phyloP scores from a whole-genome alignment of 2,113 vertebrate species.

The Salvelinus namaycush region DNA sequence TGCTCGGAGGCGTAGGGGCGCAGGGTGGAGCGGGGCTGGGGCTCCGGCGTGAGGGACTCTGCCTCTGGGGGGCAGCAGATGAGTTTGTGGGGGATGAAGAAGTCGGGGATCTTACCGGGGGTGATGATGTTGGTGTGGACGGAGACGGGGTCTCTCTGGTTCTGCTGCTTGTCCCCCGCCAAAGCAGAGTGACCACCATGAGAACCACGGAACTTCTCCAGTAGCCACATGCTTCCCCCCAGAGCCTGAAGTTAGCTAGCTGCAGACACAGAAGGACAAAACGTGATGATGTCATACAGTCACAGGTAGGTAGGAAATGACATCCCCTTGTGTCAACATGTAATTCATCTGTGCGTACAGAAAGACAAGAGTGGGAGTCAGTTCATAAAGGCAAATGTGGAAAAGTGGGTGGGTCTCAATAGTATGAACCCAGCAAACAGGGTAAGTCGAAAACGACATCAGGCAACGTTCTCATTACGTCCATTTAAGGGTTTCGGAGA shows the following conservation, averaged over 20 bases:
- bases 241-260: constrained; percentile 43
- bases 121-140: constrained; percentile 94
- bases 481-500: too few relatives aligned
- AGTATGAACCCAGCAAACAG: too few relatives aligned
- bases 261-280: constrained; percentile 11
- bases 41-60: constrained; percentile 68
- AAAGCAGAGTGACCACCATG: constrained; percentile 73
- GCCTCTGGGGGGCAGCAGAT: constrained; percentile 79
- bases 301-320: too few relatives aligned
- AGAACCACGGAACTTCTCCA: constrained; percentile 89
- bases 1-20: constrained; percentile 81
- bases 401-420: too few relatives aligned
- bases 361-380: not conserved
- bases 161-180: constrained; percentile 57
- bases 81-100: constrained; percentile 95
- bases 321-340: too few relatives aligned
- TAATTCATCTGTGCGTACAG: not conserved
- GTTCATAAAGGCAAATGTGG: too few relatives aligned
- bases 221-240: constrained; percentile 87
- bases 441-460: too few relatives aligned
- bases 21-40: constrained; percentile 57
- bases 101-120: constrained; percentile 93
- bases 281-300: not conserved
- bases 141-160: constrained; percentile 72
- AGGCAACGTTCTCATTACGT: too few relatives aligned